Evolutionary conservation across 2,113 vertebrate genomes (phyloP), one percentile per base, ranked within the genome.

Genomic region (Forbesichthys papilliferus): DNA sequence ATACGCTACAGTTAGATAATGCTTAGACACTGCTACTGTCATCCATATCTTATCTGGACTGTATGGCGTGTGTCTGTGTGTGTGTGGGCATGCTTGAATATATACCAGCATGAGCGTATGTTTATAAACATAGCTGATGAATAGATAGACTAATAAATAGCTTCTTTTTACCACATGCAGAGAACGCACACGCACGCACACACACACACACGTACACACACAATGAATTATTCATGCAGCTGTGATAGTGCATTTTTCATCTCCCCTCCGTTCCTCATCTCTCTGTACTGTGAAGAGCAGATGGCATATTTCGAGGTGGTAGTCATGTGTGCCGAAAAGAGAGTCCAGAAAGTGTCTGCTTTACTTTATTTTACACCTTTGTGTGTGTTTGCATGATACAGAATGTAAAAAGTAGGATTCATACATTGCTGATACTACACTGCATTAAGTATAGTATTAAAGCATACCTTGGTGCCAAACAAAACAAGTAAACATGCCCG

Each of bases 211-310:
- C 68, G 36, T 58, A 27, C 48, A 49, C 57, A 57, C 74, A 14
- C 62, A 2, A 74, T 69, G 48, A 75, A 87, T 89, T 77, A 87
- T 88, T 86, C 68, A 88, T 88, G 84, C 84, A 75, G 86, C 79
- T 81, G 90, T 68, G 79, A 76, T 84, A 76, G 72, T 64, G 71
- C 47, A 63, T 78, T 77, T 81, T 82, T 78, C 80, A 66, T 83
- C 72, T 70, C 53, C 20, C 61, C 80, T 68, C 65, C 46, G 8
- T 61, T 65, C 64, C 63, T 64, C 69, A 1, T 77, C 78, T 87
- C 81, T 83, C 59, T 49, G 11, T 76, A 77, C 73, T 56, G 82
- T 74, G 85, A 69, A 78, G 86, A 83, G 80, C 88, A 88, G 87
- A 86, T 88, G 88, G 84, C 68, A 64, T 66, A 77, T 79, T 84